Conservation (phyloP, 2,888 invertebrate species). For the Barypeithes pellucidus region DNA sequence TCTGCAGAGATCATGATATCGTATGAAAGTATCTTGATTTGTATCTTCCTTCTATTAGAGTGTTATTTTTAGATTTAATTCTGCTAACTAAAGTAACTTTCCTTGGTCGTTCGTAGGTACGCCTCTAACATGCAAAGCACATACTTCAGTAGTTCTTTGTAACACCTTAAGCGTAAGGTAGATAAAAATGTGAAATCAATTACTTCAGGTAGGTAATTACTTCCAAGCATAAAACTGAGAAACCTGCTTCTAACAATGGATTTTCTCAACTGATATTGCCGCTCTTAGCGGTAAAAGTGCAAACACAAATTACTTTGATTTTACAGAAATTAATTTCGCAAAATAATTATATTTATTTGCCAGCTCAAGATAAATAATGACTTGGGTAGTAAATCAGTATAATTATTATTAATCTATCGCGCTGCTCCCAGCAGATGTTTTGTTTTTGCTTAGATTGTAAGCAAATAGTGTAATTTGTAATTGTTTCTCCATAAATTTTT, state of each 20-base stretch:
- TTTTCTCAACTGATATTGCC: slow-evolving; percentile 40
- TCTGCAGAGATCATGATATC: too few relatives aligned
- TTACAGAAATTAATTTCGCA: slow-evolving; percentile 37
- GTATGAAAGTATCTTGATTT: too few relatives aligned
- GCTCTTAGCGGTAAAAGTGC: slow-evolving; percentile 33
- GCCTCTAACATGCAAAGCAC: neutral
- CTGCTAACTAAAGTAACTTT: neutral
- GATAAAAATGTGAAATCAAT: slow-evolving; percentile 33
- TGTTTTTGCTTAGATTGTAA: neutral
- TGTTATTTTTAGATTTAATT: neutral
- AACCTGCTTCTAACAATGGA: slow-evolving; percentile 38
- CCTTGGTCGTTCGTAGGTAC: neutral
- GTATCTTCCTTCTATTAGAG: too few relatives aligned
- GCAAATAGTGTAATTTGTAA: slow-evolving; percentile 1
- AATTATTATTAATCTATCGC: slow-evolving; percentile 27
- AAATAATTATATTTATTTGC: slow-evolving; percentile 35
- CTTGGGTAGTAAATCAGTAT: slow-evolving; percentile 27
- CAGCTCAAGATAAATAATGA: slow-evolving; percentile 33
- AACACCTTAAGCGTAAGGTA: slow-evolving; percentile 23
- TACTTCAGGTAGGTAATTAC: slow-evolving; percentile 30
- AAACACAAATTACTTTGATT: slow-evolving; percentile 33
- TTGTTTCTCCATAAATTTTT: slow-evolving; percentile 11
- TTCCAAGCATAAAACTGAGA: slow-evolving; percentile 34
- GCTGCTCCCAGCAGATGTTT: slow-evolving; percentile 27
- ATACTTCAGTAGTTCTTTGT: slow-evolving; percentile 8